Evolutionary conservation across 2,113 vertebrate species (phyloP), one percentile per base, ranked within the genome.

Genomic region (Nycticebus coucang): DNA sequence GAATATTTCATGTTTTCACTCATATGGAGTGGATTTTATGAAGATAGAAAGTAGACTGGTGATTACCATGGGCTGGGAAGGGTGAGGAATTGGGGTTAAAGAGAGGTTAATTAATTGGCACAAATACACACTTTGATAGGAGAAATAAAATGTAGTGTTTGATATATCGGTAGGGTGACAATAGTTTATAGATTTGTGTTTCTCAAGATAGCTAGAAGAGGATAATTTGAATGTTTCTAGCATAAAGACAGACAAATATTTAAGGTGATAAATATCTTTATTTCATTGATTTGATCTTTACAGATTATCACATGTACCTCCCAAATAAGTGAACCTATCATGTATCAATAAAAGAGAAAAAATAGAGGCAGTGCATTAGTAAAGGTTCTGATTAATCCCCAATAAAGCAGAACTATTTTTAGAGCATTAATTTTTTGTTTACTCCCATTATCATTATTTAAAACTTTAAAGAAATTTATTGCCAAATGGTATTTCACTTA

Each of bases 331-430:
- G 45, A 7, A 50, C 8, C 45, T 50, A 50, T 50, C 45, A 50
- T 50, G 45, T 50, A 50, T 9, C 45, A 69, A 69, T n/a, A 69
- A 66, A 69, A 33, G 33, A 69, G 33, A 69, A 55, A 93, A 91
- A 81, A 81, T 77, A 95, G 59, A 85, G 66, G 57, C 24, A 57
- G 17, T 41, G 4, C 37, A 35, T 78, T 82, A 91, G 53, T 93
- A 82, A 77, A 77, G 10, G 50, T 86, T 86, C 11, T 86, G 28
- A 78, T 74, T 66, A 50, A 81, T 91, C 18, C 55, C 68, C 69
- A 45, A 30, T 33, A 82, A 94, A 95, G 74, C 41, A 87, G 18
- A 95, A 95, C 62, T 83, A 74, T 33, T 22, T 89, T 22, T n/a
- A 82, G 21, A 37, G 21, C 45, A 94, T 86, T 86, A 86, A 22